phyloP scores from a whole-genome alignment of 2,888 invertebrate species.

The Dyspetes luteomarginatus region DNA sequence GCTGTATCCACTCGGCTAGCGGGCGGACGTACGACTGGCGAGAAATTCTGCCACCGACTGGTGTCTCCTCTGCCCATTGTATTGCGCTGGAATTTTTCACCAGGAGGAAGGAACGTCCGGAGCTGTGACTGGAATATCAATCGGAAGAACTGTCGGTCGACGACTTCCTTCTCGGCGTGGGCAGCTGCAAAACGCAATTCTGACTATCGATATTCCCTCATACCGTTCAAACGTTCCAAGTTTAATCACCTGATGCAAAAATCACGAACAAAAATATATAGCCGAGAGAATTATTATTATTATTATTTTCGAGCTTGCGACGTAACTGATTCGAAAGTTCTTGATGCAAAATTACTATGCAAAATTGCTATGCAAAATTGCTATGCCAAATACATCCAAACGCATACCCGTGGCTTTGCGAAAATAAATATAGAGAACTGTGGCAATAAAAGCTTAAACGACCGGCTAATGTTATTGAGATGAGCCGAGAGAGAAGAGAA shows the following conservation, averaged over 20 bases:
- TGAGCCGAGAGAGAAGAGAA: slow-evolving; percentile 70
- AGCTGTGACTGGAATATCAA: slow-evolving; percentile 80
- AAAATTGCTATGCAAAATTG: slow-evolving; percentile 34
- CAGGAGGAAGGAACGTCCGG: slow-evolving; percentile 81
- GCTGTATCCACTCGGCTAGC: slow-evolving; percentile 58
- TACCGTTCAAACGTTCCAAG: slow-evolving; percentile 26
- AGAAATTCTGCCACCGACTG: slow-evolving; percentile 78
- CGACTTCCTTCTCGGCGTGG: slow-evolving; percentile 76
- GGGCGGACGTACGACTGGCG: slow-evolving; percentile 74
- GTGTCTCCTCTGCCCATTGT: slow-evolving; percentile 73
- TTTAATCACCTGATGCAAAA: slow-evolving; percentile 37
- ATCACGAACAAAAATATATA: slow-evolving; percentile 9
- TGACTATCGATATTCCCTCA: slow-evolving; percentile 1
- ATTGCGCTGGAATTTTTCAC: slow-evolving; percentile 79
- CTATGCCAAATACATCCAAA: slow-evolving; percentile 8
- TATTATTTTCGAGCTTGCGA: neutral
- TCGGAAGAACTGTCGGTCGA: slow-evolving; percentile 70
- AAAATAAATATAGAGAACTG: slow-evolving; percentile 72
- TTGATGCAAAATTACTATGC: too few relatives aligned
- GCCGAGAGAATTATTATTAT: neutral
- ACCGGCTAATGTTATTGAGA: slow-evolving; percentile 81
- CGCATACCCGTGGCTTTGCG: slow-evolving; percentile 34
- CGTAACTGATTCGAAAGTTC: neutral
- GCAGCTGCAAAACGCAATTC: slow-evolving; percentile 37
- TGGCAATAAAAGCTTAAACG: slow-evolving; percentile 79